Evolutionary conservation across 1,140 invertebrate genomes (phyloP), one percentile per base, ranked within the genome.

Genomic region (Drosophila orosa): DNA sequence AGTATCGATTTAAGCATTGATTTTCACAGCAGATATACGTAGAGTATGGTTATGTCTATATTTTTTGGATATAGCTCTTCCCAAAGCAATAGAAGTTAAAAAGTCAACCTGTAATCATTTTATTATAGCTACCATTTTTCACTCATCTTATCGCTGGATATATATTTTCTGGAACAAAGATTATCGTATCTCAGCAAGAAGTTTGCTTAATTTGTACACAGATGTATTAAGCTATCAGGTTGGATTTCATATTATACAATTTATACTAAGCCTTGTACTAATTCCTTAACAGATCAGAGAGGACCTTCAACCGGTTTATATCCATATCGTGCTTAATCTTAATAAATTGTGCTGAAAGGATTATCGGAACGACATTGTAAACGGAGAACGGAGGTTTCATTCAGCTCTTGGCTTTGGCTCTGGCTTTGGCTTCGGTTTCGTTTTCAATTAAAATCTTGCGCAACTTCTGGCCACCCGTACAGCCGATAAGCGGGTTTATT

Each of bases 401-500:
- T 35, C 10, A 55, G 22, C 29, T 59, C 9, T 44, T 13, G 22
- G 4, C 19, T 33, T 7, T 22, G 33, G 40, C 9, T 17, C 3
- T 37, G 24, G 39, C 12, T 24, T 58, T 3, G 19, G 19, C 10
- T 44, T 60, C 55, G n/a, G 1, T 63, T 42, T 63, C 55, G 17
- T 40, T 68, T 68, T 68, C 60, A 68, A 68, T 68, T 68, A 68
- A 39, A 68, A 42, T 39, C 65, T 66, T 68, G 60, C 45, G 65
- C 60, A 40, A 75, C 52, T 31, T 48, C 19, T 54, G 35, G 27
- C 63, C 44, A 58, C 54, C 54, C 9, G 15, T 37, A 33, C 19
- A 35, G 17, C 62, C 80, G 78, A 85, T 85, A 81, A 86, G 59
- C 65, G 19, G 17, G 10, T 72, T 69, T 84, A 84, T 84, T 86